Percentiles rank a stretch among this genome's conserved stretches.
phyloP scores from a whole-genome alignment of 2,113 vertebrate species.

The Cinclus cinclus region DNA sequence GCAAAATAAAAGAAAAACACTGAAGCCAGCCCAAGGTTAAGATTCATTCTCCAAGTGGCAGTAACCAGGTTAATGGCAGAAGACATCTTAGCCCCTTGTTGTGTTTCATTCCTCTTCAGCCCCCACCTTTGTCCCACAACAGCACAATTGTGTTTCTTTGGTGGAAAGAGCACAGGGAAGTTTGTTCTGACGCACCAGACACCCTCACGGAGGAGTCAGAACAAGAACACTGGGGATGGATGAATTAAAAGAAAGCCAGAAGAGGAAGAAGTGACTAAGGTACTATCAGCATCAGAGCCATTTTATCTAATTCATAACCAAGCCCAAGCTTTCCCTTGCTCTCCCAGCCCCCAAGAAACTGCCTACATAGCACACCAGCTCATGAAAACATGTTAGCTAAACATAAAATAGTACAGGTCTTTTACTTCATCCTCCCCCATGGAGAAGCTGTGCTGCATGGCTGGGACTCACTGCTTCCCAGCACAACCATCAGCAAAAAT shows the following conservation, averaged over 20 bases:
- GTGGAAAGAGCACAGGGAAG: background rate
- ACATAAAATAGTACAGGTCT: background rate
- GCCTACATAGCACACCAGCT: background rate
- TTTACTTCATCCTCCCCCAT: background rate
- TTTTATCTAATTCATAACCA: background rate
- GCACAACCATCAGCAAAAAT: background rate
- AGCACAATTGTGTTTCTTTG: background rate
- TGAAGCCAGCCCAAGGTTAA: background rate
- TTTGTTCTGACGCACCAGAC: background rate
- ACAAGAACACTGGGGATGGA: background rate
- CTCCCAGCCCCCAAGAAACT: background rate
- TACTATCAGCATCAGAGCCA: background rate
- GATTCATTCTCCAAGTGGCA: background rate
- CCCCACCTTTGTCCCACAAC: background rate
- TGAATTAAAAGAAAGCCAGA: background rate
- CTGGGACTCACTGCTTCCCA: background rate
- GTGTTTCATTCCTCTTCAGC: background rate
- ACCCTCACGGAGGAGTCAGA: background rate
- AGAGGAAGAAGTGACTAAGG: background rate
- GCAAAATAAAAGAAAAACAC: background rate
- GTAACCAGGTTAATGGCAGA: background rate
- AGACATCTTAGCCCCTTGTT: background rate
- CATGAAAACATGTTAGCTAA: rapidly evolving
- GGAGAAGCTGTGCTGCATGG: rapidly evolving
- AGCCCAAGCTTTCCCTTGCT: background rate